Percentiles rank a stretch among this genome's conserved stretches.
phyloP scores from a whole-genome alignment of 2,888 invertebrate genomes.

The Stramonita haemastoma region DNA sequence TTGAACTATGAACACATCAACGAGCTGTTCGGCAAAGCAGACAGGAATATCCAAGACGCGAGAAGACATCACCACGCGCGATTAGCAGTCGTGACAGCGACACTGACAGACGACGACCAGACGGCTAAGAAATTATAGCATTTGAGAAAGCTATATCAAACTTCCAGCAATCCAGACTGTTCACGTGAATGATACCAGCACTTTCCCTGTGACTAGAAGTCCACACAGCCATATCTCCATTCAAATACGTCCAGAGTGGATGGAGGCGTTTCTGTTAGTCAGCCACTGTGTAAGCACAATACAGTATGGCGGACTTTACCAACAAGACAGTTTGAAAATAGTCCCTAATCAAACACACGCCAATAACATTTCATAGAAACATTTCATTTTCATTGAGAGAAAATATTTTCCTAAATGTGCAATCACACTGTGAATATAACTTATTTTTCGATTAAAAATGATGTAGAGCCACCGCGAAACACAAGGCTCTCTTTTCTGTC shows the following conservation, averaged over 20 bases:
- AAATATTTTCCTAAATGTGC: not conserved
- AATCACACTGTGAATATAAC: not conserved
- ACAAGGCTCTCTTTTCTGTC: slow-evolving; percentile 36
- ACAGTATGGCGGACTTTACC: slow-evolving; percentile 51
- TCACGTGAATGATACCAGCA: not conserved
- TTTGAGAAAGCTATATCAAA: not conserved
- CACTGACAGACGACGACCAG: not conserved
- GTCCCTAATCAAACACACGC: slow-evolving; percentile 28
- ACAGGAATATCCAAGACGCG: not conserved
- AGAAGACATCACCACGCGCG: no score
- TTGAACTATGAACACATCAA: not conserved
- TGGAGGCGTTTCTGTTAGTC: slow-evolving; percentile 3
- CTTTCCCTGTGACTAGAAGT: not conserved
- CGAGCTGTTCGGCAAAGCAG: not conserved
- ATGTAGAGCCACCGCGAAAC: not conserved
- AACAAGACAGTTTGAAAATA: slow-evolving; percentile 54
- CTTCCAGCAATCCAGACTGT: not conserved
- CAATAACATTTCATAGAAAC: no score
- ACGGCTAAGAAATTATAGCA: not conserved
- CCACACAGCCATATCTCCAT: slow-evolving; percentile 23
- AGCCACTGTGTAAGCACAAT: slow-evolving; percentile 19
- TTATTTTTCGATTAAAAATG: not conserved
- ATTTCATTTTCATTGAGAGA: not conserved
- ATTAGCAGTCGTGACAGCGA: no score
- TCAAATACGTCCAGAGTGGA: slow-evolving; percentile 14